Evolutionary conservation across 1,140 invertebrate species (phyloP), one percentile per base, ranked within the genome.

Genomic region (Drosophila kanapiae): DNA sequence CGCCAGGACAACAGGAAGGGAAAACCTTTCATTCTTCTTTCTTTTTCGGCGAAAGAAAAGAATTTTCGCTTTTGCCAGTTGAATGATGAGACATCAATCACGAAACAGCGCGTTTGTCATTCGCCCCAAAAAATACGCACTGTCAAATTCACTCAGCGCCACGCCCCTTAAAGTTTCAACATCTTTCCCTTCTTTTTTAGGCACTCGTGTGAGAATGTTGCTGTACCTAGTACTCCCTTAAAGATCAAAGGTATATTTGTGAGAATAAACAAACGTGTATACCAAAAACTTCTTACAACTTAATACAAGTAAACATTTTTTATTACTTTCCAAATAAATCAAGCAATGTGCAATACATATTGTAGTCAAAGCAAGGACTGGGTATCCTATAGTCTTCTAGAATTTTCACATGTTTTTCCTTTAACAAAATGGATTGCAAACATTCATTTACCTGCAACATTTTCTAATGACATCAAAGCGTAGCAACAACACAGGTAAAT

Each of bases 11-110:
- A 57, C 43, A 42, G 16, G 16, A n/a, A 23, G 16, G 23, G 2
- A 37, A 38, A 75, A 48, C 43, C 37, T 48, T 45, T 47, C 37
- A 6, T 47, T 71, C 37, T 27, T 35, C 16, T 35, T 42, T 56
- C 10, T 74, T 74, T 29, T 48, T 37, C 4, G 45, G 11, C 11
- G 40, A 67, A 53, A 37, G 43, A 54, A 56, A 69, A 56, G 64
- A 76, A 80, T 70, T 70, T 67, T 74, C 38, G 68, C n/a, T 71
- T 64, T 82, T 82, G 67, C 72, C 86, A 78, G 85, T 70, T 82
- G 86, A 85, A 90, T 85, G 85, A 90, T 90, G 85, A 79, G 69
- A 76, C 85, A 88, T 88, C 85, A 88, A 88, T 88, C 85, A 90
- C 84, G 51, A 72, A 69, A 47, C 74, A 67, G 56, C 85, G 77